Percentiles rank a stretch among this genome's conserved stretches.
phyloP scores from a whole-genome alignment of 2,113 vertebrate species.

The Desmodus rotundus region DNA sequence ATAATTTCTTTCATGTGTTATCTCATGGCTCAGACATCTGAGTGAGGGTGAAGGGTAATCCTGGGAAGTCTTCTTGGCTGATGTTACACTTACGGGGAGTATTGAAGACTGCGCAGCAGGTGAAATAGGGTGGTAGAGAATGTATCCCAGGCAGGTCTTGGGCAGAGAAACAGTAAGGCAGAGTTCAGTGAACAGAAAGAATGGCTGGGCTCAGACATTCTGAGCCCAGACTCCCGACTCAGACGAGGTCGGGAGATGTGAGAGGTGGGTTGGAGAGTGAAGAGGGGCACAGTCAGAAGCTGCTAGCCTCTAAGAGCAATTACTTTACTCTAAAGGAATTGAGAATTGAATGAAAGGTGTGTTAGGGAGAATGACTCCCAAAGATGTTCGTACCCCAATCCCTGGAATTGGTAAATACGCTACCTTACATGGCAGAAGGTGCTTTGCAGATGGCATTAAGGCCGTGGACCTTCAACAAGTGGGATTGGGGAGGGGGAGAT shows the following conservation, averaged over 20 bases:
- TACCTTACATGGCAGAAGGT: not conserved
- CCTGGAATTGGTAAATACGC: not conserved
- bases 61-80: not conserved
- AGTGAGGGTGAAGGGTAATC: not conserved
- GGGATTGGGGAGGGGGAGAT: too few relatives aligned
- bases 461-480: not conserved
- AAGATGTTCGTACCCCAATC: not conserved
- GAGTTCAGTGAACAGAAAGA: not conserved
- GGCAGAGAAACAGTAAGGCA: not conserved
- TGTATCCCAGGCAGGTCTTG: not conserved
- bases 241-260: not conserved
- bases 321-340: constrained; percentile 7
- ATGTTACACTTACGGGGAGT: not conserved
- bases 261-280: not conserved
- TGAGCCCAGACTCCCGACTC: too few relatives aligned
- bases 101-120: not conserved
- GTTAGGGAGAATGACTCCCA: not conserved
- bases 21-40: not conserved
- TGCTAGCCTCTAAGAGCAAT: not conserved
- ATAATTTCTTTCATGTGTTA: not conserved
- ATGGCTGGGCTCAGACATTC: not conserved
- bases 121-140: not conserved
- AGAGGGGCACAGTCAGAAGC: not conserved
- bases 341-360: not conserved
- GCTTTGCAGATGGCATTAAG: not conserved